Percentiles rank a stretch among this genome's conserved stretches.
Conservation (phyloP, 2,888 invertebrate species). For the Acholoe squamosa region DNA sequence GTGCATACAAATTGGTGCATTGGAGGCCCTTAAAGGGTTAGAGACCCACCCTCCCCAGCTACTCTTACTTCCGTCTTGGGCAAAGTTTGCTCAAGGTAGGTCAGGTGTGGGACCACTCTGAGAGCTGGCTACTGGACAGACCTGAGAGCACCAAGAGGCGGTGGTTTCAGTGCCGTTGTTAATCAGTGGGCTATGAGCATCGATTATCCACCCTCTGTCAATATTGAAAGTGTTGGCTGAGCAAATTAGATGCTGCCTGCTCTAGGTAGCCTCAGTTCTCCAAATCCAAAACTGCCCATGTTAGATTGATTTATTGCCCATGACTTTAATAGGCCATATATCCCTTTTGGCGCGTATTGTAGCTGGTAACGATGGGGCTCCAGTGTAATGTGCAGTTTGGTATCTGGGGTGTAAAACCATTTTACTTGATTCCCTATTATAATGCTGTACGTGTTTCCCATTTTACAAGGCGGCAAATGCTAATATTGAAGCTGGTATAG, state of each 20-base stretch:
- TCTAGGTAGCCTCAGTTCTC: too few species aligned
- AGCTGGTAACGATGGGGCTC: too few species aligned
- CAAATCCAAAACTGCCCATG: too few species aligned
- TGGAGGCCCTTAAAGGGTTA: too few species aligned
- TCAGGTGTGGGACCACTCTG: neutral
- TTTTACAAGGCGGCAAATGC: neutral
- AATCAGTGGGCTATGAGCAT: neutral
- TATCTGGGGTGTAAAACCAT: neutral
- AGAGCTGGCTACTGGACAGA: neutral
- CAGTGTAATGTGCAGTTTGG: too few species aligned
- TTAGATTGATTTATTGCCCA: too few species aligned
- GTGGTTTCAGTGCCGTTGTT: neutral
- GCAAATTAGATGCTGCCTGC: neutral
- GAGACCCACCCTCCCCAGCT: neutral
- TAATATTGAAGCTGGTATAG: neutral
- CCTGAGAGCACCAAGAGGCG: neutral
- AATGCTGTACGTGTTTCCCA: neutral
- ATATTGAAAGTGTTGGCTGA: conserved; percentile 7
- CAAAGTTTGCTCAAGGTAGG: neutral
- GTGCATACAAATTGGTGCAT: too few species aligned
- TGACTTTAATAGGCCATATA: too few species aligned
- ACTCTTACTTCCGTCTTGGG: neutral
- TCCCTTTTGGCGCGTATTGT: too few species aligned
- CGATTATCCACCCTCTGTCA: neutral
- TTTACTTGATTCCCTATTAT: neutral